Conservation (phyloP, 1,140 invertebrate species). For the Oncopodura yosiiana region DNA sequence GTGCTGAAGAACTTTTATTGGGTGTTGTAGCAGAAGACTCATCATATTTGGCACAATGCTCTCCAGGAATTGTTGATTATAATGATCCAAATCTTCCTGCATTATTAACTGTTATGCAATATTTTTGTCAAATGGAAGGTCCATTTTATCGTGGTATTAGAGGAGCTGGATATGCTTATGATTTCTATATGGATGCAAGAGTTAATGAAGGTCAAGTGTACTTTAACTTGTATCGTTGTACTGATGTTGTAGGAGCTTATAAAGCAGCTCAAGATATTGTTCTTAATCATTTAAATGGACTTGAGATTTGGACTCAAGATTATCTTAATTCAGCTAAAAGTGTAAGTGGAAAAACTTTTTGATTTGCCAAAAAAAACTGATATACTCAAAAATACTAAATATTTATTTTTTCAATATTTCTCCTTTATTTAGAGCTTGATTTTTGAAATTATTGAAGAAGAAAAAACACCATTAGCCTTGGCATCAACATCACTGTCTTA, state of each 20-base stretch:
- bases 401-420: not conserved
- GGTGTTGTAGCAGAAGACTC: conserved; percentile 77
- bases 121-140: conserved; percentile 77
- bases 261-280: conserved; percentile 62
- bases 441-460: conserved; percentile 69
- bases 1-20: conserved; percentile 47
- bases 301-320: conserved; percentile 55
- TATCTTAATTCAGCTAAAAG: conserved; percentile 72
- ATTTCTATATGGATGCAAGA: conserved; percentile 52
- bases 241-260: conserved; percentile 65
- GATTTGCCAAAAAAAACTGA: not conserved
- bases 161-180: conserved; percentile 74
- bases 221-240: conserved; percentile 60
- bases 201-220: conserved; percentile 60
- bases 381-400: not conserved
- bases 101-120: conserved; percentile 68
- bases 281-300: conserved; percentile 52
- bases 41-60: conserved; percentile 58
- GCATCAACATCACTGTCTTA: conserved; percentile 58
- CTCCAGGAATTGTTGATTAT: conserved; percentile 53
- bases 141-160: conserved; percentile 78
- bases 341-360: conserved; percentile 46
- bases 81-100: conserved; percentile 57
- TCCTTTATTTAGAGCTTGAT: conserved; percentile 3
- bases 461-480: conserved; percentile 63